Conservation (phyloP, 2,888 invertebrate species). For the Hypselothyrea guttata region DNA sequence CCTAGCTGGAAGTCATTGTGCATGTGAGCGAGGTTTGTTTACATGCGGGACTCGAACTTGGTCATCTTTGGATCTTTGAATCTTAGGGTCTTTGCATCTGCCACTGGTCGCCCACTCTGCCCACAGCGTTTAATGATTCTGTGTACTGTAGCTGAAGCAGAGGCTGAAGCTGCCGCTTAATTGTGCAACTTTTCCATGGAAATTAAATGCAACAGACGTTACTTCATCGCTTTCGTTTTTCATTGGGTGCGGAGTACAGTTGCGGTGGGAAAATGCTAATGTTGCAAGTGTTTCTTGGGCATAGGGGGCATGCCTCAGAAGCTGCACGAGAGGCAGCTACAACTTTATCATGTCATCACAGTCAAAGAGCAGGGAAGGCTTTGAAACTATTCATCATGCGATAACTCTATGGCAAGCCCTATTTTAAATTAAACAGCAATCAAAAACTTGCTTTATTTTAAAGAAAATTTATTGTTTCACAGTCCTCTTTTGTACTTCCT, state of each 20-base stretch:
- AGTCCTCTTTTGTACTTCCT: too few species aligned
- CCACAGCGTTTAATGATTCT: conserved; percentile 67
- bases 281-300: too few species aligned
- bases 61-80: neutral
- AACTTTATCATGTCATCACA: too few species aligned
- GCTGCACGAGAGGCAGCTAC: too few species aligned
- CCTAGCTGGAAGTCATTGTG: conserved; percentile 51
- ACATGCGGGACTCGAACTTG: conserved; percentile 54
- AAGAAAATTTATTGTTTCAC: too few species aligned
- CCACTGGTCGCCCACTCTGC: conserved; percentile 61
- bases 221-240: conserved; percentile 78
- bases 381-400: too few species aligned
- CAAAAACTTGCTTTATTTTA: too few species aligned
- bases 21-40: too few species aligned
- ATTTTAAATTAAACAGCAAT: too few species aligned
- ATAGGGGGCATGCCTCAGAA: too few species aligned
- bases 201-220: conserved; percentile 61
- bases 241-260: conserved; percentile 26
- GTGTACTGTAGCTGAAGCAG: conserved; percentile 23
- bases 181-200: conserved; percentile 75
- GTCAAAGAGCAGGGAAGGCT: too few species aligned
- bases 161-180: conserved; percentile 59
- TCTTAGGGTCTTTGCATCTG: conserved; percentile 53
- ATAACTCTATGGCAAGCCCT: too few species aligned
- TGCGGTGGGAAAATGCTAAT: conserved; percentile 55